A percentile compares a stretch with the other conserved stretches of the same genome.
phyloP scores from a whole-genome alignment of 2,888 invertebrate species.

The Ephialtes manifestator region DNA sequence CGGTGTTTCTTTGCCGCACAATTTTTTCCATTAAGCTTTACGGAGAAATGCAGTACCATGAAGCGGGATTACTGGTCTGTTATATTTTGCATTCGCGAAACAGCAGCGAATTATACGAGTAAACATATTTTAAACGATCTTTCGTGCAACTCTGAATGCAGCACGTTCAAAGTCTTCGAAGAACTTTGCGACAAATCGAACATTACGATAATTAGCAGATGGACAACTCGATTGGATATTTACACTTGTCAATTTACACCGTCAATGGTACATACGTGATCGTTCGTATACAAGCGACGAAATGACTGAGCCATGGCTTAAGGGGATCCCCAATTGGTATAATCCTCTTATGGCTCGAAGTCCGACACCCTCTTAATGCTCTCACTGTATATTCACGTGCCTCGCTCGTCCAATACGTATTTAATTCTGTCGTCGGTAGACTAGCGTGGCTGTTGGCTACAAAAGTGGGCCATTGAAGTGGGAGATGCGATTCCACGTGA shows the following conservation, averaged over 20 bases:
- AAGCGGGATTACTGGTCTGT: background rate
- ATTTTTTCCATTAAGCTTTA: background rate
- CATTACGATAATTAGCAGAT: constrained; percentile 24
- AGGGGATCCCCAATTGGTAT: constrained; percentile 66
- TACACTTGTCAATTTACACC: constrained; percentile 35
- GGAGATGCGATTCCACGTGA: constrained; percentile 40
- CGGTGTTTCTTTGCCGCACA: background rate
- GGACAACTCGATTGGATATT: constrained; percentile 53
- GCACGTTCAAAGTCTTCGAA: background rate
- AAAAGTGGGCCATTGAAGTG: constrained; percentile 37
- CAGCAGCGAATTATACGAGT: background rate
- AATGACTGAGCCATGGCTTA: constrained; percentile 69
- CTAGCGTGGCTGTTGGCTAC: constrained; percentile 34
- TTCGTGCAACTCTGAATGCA: background rate
- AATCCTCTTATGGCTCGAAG: constrained; percentile 65
- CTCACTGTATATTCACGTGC: constrained; percentile 65
- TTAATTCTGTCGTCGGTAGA: constrained; percentile 58
- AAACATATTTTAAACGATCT: background rate
- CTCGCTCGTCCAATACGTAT: constrained; percentile 57
- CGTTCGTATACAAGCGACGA: constrained; percentile 43
- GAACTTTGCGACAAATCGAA: constrained; percentile 3
- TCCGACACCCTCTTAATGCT: background rate
- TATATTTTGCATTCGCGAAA: background rate
- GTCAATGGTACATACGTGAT: constrained; percentile 9
- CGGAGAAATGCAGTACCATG: background rate